Base-by-base conservation (phyloP, 1,140 invertebrate genomes). In the Drosophila serrata region DNA sequence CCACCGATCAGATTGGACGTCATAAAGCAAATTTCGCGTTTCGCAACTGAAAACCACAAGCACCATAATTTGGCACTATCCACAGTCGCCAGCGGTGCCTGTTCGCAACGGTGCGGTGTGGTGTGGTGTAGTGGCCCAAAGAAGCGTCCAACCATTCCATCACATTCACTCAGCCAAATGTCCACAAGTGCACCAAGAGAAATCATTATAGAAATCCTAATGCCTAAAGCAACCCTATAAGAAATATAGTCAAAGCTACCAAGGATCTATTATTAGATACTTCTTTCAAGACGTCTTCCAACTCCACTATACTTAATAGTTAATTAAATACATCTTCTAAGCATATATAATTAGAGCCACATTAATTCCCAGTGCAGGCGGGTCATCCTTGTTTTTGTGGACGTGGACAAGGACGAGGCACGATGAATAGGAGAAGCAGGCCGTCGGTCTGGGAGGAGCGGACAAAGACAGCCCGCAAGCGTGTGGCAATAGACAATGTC, bases 401-500 rank as follows among this genome's bases (percentile, higher is more conserved):
- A n/a, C n/a, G n/a, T n/a, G n/a, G n/a, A n/a, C n/a, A 46, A 19
- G 46, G 58, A 37, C 58, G 31, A 24, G 17, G 31, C 19, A 22
- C 12, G 4, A 35, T 7, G 31, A 3, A 22, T 13, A 22, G 31
- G 7, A 53, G 49, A 13, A 53, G 48, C 42, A 60, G 65, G 46
- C 58, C 58, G 42, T 74, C 17, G 51, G 73, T 56, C 75, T 81
- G 46, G 46, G 39, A 37, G 27, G 35, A 35, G 27, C 49, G 73
- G 33, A 64, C 51, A 72, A 75, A 76, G 73, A 65, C 74, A 76
- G 62, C 73, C 74, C 74, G 73, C 62, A 77, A 88, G 65, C 84
- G 72, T 76, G 74, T 68, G 74, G 84, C 84, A 88, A 84, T 84
- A 84, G 82, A 87, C 82, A 87, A 80, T 87, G 82, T 87, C 84